Base-by-base conservation (phyloP, 2,888 invertebrate genomes). In the Lasioglossum leucozonium region DNA sequence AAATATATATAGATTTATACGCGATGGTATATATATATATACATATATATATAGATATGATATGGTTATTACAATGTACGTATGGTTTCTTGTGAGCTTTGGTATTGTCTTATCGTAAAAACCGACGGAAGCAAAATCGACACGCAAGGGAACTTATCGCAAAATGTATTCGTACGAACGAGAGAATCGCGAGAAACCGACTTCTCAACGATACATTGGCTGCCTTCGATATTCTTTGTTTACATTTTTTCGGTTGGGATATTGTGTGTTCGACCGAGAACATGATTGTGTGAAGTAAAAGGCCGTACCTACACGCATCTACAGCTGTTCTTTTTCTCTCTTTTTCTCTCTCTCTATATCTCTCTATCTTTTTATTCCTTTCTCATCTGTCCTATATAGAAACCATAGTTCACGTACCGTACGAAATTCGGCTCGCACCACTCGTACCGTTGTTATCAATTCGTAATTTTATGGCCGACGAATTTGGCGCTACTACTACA, bases 11-110 rank as follows among this genome's bases (percentile, higher is more conserved):
- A 86, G 87, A 91, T 92, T 92, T 92, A 85, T 88, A 89, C 88
- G 90, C 92, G 88, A 90, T 88, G 86, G 79, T 85, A 87, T 89
- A 87, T 82, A 81, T 82, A 78, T 62, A 71, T 73, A 77, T 62
- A 71, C 55, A 77, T 37, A 67, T 67, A 67, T 67, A 67, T 67
- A 67, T 67, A 67, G 67, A 67, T 86, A 84, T 82, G 72, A 91
- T 90, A 91, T 88, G 88, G 85, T 85, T 87, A 81, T 13, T 85
- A 82, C 51, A 81, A 89, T 91, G 88, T 92, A 90, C 90, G 91
- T 92, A 92, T 91, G 90, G 88, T 92, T 93, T 92, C 88, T 91
- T 89, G 91, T 91, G 89, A 79, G 93, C 93, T 94, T 94, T 86
- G 89, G 90, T 91, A 92, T 92, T 89, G 89, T 92, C 90, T 88